Conservation (phyloP, 2,888 invertebrate genomes). For the Baronia brevicornis region DNA sequence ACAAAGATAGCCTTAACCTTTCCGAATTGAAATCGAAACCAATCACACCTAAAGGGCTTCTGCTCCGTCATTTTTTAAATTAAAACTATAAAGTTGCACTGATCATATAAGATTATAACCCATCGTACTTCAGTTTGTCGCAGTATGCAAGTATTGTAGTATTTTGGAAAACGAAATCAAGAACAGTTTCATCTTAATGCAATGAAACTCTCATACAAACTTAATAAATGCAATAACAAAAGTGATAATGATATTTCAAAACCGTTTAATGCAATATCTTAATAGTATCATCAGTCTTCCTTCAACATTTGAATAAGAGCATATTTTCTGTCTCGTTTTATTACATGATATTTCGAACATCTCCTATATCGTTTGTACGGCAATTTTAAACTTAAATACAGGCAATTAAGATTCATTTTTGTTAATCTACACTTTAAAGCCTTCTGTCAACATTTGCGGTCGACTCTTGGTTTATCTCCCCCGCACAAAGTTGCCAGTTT, state of each 20-base stretch:
- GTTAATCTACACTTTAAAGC: slow-evolving; percentile 22
- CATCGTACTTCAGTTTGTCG: too few species aligned
- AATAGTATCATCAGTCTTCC: slow-evolving; percentile 28
- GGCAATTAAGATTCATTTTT: slow-evolving; percentile 28
- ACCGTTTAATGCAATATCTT: slow-evolving; percentile 29
- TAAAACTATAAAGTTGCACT: too few species aligned
- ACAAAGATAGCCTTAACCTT: too few species aligned
- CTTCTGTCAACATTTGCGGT: slow-evolving; percentile 66
- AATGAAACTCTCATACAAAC: slow-evolving; percentile 14
- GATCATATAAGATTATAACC: too few species aligned
- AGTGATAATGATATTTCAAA: slow-evolving; percentile 21
- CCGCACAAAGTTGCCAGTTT: slow-evolving; percentile 62
- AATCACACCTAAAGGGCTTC: too few species aligned
- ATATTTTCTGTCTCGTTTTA: slow-evolving; percentile 42
- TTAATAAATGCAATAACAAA: slow-evolving; percentile 19
- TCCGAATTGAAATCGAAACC: too few species aligned
- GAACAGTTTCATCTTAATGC: too few species aligned
- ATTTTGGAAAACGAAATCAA: too few species aligned
- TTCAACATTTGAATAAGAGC: slow-evolving; percentile 33
- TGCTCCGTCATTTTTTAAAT: too few species aligned
- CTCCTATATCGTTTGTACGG: too few species aligned
- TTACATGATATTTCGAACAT: slow-evolving; percentile 35
- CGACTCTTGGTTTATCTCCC: slow-evolving; percentile 64
- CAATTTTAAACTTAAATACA: slow-evolving; percentile 21
- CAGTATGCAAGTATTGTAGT: too few species aligned